Base-by-base conservation (phyloP, 2,888 invertebrate species). In the Deilephila porcellus region DNA sequence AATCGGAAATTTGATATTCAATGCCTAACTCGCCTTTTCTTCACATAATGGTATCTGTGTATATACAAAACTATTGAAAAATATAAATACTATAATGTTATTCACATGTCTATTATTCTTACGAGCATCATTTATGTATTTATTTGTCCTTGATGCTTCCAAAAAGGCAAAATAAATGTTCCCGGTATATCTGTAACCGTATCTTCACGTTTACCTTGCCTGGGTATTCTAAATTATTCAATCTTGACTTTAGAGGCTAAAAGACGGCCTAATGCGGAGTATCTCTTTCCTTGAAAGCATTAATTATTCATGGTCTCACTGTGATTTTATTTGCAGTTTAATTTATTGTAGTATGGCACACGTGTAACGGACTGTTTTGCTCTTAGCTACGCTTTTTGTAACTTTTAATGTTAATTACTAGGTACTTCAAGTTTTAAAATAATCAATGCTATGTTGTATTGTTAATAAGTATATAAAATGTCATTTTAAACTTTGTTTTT, bases 201-300 rank as follows among this genome's bases (percentile, higher is more conserved):
- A 67, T 67, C 52, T 67, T 25, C 67, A 25, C 67, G 67, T 25
- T 25, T 25, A 37, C 81, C 74, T 71, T 76, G 74, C 76, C 77
- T 79, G 73, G 80, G 76, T 77, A 79, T 84, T 83, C 83, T 90
- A 91, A 92, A 89, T 90, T 91, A 92, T 92, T 91, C 89, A 91
- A 84, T 85, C 86, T 80, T 82, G 82, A 83, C 84, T 88, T 85
- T 85, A 85, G 86, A 78, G 85, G 86, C 86, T 87, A 86, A 90
- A 90, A 89, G 85, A 90, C 88, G 83, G 79, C 82, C 85, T 88
- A 89, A 89, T 91, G 88, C 89, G 85, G n/a, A 86, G 88, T 89
- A 90, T 88, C 86, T 86, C 83, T 88, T 91, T 89, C 88, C 86
- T 86, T 82, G 87, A 89, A 90, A 82, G 70, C 76, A 88, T 91